phyloP scores from a whole-genome alignment of 1,140 invertebrate species.

The Tetragonula clypearis region DNA sequence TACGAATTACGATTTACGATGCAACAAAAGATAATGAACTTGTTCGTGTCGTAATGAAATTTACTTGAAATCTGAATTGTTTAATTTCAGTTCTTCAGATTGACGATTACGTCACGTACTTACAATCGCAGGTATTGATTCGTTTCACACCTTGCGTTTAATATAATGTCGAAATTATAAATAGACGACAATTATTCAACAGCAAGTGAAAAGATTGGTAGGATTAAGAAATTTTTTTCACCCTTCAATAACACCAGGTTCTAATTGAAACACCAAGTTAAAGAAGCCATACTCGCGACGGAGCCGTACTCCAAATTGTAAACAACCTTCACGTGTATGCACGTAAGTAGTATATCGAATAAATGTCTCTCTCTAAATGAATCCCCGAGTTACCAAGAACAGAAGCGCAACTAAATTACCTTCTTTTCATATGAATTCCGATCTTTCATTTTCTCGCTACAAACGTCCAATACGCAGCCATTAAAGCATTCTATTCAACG shows the following conservation, averaged over 20 bases:
- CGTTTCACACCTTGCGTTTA: neutral
- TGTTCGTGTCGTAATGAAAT: neutral
- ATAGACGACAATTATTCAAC: neutral
- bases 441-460: neutral
- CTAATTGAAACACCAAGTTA: neutral
- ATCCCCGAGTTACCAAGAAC: neutral
- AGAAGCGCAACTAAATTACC: constrained; percentile 1
- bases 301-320: too few relatives aligned
- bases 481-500: neutral
- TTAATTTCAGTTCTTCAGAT: neutral
- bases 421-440: neutral
- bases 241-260: neutral
- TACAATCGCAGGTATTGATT: too few relatives aligned
- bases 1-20: neutral
- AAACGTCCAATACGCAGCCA: neutral
- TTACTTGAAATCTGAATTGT: neutral
- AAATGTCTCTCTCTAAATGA: neutral
- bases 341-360: too few relatives aligned
- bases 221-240: neutral
- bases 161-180: neutral
- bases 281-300: neutral
- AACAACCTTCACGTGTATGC: neutral
- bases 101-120: too few relatives aligned
- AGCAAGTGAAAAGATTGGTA: neutral
- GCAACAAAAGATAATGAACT: neutral